Evolutionary conservation across 2,888 invertebrate genomes (phyloP).

Genomic region (Hemaris fuciformis): DNA sequence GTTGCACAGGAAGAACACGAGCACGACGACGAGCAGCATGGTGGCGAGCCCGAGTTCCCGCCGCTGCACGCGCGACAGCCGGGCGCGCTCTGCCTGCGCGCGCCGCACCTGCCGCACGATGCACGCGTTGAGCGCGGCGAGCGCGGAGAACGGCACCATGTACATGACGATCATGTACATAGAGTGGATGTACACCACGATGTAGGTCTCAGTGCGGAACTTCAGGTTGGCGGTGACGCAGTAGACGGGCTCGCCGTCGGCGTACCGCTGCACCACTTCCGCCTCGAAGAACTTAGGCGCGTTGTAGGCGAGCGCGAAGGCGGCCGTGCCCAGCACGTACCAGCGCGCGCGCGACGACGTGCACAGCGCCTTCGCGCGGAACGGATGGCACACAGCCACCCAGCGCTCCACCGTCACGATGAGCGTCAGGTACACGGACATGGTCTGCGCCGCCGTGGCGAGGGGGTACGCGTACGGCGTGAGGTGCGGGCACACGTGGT

Average conservation of each 20-base stretch:
- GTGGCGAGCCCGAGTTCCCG: conserved; percentile 96
- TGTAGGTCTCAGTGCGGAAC: conserved; percentile 87
- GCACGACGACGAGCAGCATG: conserved; percentile 96
- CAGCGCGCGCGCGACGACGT: conserved; percentile 92
- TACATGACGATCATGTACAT: conserved; percentile 97
- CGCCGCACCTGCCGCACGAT: conserved; percentile 95
- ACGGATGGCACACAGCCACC: conserved; percentile 95
- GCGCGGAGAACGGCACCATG: conserved; percentile 92
- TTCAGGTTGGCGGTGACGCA: conserved; percentile 86
- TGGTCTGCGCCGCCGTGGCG: conserved; percentile 94
- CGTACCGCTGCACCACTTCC: conserved; percentile 66
- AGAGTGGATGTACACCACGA: conserved; percentile 95
- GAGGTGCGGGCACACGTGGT: conserved; percentile 89
- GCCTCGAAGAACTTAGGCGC: conserved; percentile 90
- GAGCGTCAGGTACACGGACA: conserved; percentile 94
- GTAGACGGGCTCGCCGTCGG: conserved; percentile 82
- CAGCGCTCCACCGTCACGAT: conserved; percentile 96
- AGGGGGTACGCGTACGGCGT: conserved; percentile 91
- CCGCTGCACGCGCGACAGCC: conserved; percentile 93
- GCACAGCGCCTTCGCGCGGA: conserved; percentile 93
- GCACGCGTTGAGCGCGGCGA: conserved; percentile 94
- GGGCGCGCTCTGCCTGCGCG: conserved; percentile 94
- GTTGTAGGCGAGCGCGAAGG: conserved; percentile 93
- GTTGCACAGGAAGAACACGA: conserved; percentile 97
- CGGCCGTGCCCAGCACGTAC: conserved; percentile 90